Conservation (phyloP, 2,888 invertebrate species). For the Hirtodrosophila duncani region DNA sequence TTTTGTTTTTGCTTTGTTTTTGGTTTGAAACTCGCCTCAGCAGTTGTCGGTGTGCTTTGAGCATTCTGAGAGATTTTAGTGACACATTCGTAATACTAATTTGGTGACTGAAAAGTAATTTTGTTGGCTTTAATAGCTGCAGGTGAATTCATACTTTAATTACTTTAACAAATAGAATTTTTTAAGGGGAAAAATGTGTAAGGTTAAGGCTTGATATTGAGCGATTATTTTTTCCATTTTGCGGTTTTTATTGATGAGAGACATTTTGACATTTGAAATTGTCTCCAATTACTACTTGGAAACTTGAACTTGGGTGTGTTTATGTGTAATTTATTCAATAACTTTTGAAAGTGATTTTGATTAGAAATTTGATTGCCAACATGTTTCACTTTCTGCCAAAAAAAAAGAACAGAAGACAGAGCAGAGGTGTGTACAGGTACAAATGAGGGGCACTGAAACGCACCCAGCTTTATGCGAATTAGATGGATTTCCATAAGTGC, state of each 20-base stretch:
- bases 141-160: neutral
- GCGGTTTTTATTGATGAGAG: constrained; percentile 51
- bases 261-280: constrained; percentile 55
- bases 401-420: neutral
- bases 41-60: too few species aligned
- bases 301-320: neutral
- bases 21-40: too few species aligned
- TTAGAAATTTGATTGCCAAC: constrained; percentile 17
- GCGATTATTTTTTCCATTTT: constrained; percentile 25
- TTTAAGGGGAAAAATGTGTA: too few species aligned
- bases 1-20: too few species aligned
- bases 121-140: too few species aligned
- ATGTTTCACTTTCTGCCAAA: constrained; percentile 28
- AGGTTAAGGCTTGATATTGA: constrained; percentile 10
- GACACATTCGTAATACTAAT: too few species aligned
- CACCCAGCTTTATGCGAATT: neutral
- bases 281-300: constrained; percentile 62
- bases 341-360: neutral
- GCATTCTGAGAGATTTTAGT: too few species aligned
- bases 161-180: neutral
- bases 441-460: neutral
- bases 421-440: neutral
- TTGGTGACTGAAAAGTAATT: too few species aligned
- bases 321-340: constrained; percentile 3
- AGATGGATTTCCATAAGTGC: constrained; percentile 57